phyloP scores from a whole-genome alignment of 2,888 invertebrate genomes.

The Tetropium fuscum region DNA sequence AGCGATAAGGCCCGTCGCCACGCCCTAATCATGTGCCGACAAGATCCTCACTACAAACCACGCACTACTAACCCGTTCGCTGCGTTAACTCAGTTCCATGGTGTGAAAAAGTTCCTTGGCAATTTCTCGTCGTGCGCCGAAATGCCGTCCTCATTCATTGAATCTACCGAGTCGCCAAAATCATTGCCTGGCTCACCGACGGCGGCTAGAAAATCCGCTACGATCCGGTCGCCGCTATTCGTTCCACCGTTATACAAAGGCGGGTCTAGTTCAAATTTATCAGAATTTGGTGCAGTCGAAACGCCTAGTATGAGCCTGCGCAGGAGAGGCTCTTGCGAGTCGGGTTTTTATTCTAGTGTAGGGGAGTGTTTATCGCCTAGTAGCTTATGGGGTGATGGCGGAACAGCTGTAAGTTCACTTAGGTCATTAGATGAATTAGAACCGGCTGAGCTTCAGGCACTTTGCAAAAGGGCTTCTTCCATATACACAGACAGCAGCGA shows the following conservation, averaged over 20 bases:
- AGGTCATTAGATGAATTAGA: slow-evolving; percentile 73
- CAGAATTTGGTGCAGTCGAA: slow-evolving; percentile 56
- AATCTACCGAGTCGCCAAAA: slow-evolving; percentile 61
- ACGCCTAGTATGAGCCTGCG: slow-evolving; percentile 63
- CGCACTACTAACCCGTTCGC: slow-evolving; percentile 79
- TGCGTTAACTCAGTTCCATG: slow-evolving; percentile 80
- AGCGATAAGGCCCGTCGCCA: slow-evolving; percentile 82
- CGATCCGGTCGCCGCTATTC: slow-evolving; percentile 67
- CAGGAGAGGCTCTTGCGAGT: slow-evolving; percentile 87
- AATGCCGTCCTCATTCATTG: slow-evolving; percentile 76
- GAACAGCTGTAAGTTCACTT: slow-evolving; percentile 71
- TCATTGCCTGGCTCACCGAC: slow-evolving; percentile 70
- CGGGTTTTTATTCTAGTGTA: slow-evolving; percentile 90
- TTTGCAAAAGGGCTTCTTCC: slow-evolving; percentile 79
- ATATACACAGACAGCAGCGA: slow-evolving; percentile 91
- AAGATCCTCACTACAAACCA: slow-evolving; percentile 85
- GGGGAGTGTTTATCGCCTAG: slow-evolving; percentile 69
- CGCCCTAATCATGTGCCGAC: slow-evolving; percentile 83
- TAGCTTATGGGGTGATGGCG: slow-evolving; percentile 68
- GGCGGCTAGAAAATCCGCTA: slow-evolving; percentile 59
- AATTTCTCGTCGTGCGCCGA: slow-evolving; percentile 85
- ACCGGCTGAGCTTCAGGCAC: slow-evolving; percentile 70
- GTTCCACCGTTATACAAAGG: slow-evolving; percentile 68
- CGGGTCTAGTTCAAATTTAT: slow-evolving; percentile 62
- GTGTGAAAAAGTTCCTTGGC: slow-evolving; percentile 86